Base-by-base conservation (phyloP, 2,797 vertebrate species). In the Sebastes hubbsi region DNA sequence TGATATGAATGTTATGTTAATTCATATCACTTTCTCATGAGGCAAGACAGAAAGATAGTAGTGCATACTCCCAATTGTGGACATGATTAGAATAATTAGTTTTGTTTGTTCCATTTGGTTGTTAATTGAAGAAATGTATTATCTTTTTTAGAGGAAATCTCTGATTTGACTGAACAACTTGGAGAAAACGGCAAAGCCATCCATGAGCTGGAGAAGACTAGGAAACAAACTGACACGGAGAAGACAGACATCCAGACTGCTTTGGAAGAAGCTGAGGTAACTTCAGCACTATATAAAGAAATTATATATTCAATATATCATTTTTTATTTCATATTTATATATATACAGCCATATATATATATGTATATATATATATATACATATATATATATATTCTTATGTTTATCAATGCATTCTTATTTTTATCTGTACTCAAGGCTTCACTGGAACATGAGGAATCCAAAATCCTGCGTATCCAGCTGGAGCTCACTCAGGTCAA, bases 401-500 rank as follows among this genome's bases (percentile, higher is more conserved):
- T 58, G 4, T 32, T 58, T 8, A 32, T 77, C 16, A 14, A 8
- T 56, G 2, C 58, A 34, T 54, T 11, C 20, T 11, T 49, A 8
- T 71, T 34, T 54, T 6, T 2, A 27, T 61, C 14, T 55, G 6
- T 52, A 1, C 13, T 62, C 6, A 49, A 97, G 97, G 96, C 94
- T 18, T 95, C 96, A 68, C 88, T 97, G 85, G 97, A 97, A 77
- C 95, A 97, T 0, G 96, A 97, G 78, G 97, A 97, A 68, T 95
- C 96, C 60, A 97, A 97, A 92, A 96, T 97, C 56, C 88, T 97
- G 60, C 91, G 90, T 0, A 81, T 96, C 67, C 96, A 97, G 59
- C 93, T 98, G 75, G 97, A 97, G 82, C 88, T 97, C 66, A 94
- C 90, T 86, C 97, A 97, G 68, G 77, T 96, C 46, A 98, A 97